phyloP scores from a whole-genome alignment of 2,888 invertebrate genomes.

The Philereme transversata region DNA sequence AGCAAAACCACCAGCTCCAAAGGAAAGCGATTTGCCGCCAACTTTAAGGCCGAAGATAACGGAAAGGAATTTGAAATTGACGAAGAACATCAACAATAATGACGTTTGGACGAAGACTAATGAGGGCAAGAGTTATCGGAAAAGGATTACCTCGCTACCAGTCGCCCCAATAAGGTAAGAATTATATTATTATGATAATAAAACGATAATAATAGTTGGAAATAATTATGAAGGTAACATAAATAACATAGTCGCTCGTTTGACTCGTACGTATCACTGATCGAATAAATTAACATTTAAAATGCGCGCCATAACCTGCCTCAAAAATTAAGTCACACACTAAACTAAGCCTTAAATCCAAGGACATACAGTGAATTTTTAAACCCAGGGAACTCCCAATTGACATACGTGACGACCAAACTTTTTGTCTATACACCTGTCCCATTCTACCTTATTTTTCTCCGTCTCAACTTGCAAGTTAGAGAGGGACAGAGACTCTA shows the following conservation, averaged over 20 bases:
- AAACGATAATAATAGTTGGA: not conserved
- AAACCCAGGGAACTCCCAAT: conserved; percentile 20
- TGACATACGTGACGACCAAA: conserved; percentile 51
- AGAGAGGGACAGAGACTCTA: conserved; percentile 39
- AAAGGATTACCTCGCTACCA: conserved; percentile 52
- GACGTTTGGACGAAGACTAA: conserved; percentile 71
- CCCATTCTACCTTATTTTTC: conserved; percentile 44
- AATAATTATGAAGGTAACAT: not conserved
- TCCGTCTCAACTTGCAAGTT: conserved; percentile 39
- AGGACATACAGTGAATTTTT: conserved; percentile 37
- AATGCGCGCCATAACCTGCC: conserved; percentile 45
- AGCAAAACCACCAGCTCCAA: conserved; percentile 48
- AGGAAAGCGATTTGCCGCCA: conserved; percentile 61
- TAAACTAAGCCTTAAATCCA: conserved; percentile 27
- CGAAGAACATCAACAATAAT: conserved; percentile 77
- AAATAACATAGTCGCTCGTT: not conserved
- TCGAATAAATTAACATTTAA: conserved; percentile 49
- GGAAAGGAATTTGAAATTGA: conserved; percentile 61
- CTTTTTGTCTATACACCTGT: conserved; percentile 44
- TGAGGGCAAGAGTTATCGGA: conserved; percentile 53
- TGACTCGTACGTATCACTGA: conserved; percentile 40
- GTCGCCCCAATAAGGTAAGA: conserved; percentile 58
- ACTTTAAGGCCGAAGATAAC: conserved; percentile 61
- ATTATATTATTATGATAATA: conserved; percentile 3
- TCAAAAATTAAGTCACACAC: conserved; percentile 8